phyloP scores from a whole-genome alignment of 1,140 invertebrate genomes.

The Drosophila repleta region DNA sequence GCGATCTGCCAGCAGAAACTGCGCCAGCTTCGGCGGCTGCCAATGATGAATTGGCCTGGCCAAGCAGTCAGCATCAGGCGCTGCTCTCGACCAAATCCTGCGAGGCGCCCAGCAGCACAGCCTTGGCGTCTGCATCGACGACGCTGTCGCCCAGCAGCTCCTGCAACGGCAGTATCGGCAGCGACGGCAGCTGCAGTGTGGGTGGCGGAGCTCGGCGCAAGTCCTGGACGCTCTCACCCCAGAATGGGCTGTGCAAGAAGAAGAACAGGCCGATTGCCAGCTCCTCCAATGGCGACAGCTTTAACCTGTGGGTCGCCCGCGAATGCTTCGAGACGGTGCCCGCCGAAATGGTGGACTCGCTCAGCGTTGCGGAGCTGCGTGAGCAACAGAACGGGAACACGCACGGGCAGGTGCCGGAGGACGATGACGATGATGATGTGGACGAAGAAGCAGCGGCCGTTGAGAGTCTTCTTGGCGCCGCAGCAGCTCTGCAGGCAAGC shows the following conservation, averaged over 20 bases:
- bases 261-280: conserved; percentile 46
- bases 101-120: conserved; percentile 51
- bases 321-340: conserved; percentile 81
- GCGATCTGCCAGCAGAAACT: not conserved
- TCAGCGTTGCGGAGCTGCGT: conserved; percentile 64
- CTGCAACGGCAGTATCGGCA: conserved; percentile 77
- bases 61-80: conserved; percentile 54
- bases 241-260: conserved; percentile 64
- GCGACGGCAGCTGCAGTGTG: conserved; percentile 64
- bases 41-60: not conserved
- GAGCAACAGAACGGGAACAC: conserved; percentile 56
- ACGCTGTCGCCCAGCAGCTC: conserved; percentile 77
- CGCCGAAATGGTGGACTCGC: conserved; percentile 71
- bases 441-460: conserved; percentile 77
- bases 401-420: conserved; percentile 38
- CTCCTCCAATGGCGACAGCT: conserved; percentile 55
- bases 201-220: conserved; percentile 76
- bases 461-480: conserved; percentile 71
- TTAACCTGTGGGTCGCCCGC: conserved; percentile 80
- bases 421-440: conserved; percentile 51
- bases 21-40: not conserved
- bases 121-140: conserved; percentile 11
- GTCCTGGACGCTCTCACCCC: conserved; percentile 77
- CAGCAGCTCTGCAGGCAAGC: conserved; percentile 70
- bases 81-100: conserved; percentile 74